Evolutionary conservation across 2,797 vertebrate species (phyloP).

Genomic region (Pipistrellus kuhlii): DNA sequence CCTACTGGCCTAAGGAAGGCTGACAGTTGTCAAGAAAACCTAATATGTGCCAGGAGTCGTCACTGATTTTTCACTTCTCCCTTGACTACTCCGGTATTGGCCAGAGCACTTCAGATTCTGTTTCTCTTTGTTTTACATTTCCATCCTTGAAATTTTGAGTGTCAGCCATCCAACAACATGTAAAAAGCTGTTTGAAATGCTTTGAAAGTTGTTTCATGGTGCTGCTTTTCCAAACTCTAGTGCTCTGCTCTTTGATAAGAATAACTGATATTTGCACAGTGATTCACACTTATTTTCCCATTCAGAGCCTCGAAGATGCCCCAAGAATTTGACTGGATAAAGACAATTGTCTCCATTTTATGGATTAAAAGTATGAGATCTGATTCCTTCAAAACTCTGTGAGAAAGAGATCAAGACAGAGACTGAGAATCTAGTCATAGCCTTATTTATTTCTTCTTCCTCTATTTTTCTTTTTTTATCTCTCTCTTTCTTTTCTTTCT

Average conservation of each 20-base stretch:
- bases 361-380: not conserved
- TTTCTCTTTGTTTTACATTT: conserved; percentile 39
- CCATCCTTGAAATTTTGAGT: conserved; percentile 16
- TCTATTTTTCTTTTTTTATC: not conserved
- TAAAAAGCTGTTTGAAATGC: not conserved
- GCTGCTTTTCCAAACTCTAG: not conserved
- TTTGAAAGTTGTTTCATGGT: not conserved
- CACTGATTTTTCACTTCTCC: not conserved
- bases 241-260: not conserved
- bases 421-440: not conserved
- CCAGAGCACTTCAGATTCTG: not conserved
- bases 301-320: not conserved
- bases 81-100: not conserved
- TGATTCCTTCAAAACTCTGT: conserved; percentile 15
- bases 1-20: not conserved
- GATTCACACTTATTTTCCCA: not conserved
- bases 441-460: conserved; percentile 14
- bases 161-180: not conserved
- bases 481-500: no score
- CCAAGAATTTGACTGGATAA: not conserved
- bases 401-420: conserved; percentile 32
- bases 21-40: not conserved
- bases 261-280: not conserved
- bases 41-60: not conserved
- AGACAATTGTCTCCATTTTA: not conserved